A percentile compares a stretch with the other conserved stretches of the same genome.
phyloP scores from a whole-genome alignment of 2,797 vertebrate genomes.

The Podarcis lilfordi region DNA sequence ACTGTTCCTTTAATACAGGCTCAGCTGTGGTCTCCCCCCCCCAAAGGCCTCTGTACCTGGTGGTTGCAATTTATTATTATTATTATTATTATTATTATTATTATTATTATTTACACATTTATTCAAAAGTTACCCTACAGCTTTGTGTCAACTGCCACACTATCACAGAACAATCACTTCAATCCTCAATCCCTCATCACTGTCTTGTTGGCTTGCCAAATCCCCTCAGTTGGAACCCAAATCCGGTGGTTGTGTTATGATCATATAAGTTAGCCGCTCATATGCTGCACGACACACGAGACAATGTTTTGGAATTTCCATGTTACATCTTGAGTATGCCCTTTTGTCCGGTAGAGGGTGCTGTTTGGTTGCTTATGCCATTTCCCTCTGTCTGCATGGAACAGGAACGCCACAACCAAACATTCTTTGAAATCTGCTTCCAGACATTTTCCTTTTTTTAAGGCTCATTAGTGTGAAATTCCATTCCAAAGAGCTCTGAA shows the following conservation, averaged over 20 bases:
- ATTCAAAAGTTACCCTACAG: no score
- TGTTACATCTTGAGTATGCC: not conserved
- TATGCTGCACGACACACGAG: not conserved
- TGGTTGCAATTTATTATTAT: no score
- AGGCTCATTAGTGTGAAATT: constrained; percentile 77
- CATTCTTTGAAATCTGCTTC: constrained; percentile 72
- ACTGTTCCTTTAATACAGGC: not conserved
- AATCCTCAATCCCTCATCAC: no score
- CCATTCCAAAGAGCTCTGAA: constrained; percentile 72
- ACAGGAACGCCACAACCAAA: constrained; percentile 42
- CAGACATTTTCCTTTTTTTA: constrained; percentile 71
- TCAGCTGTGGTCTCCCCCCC: not conserved
- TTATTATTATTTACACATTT: no score
- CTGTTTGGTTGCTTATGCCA: constrained; percentile 66
- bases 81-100: no score
- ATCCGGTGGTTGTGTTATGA: not conserved
- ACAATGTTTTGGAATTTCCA: not conserved
- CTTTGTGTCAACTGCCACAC: no score
- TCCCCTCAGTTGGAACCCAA: no score
- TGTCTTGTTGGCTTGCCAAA: no score
- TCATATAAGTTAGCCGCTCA: not conserved
- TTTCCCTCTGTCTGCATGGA: constrained; percentile 31
- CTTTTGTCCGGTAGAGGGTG: constrained; percentile 72
- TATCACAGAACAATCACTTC: no score
- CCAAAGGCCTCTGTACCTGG: no score